Evolutionary conservation across 2,888 invertebrate genomes (phyloP).

Genomic region (Amphipoea lucens): DNA sequence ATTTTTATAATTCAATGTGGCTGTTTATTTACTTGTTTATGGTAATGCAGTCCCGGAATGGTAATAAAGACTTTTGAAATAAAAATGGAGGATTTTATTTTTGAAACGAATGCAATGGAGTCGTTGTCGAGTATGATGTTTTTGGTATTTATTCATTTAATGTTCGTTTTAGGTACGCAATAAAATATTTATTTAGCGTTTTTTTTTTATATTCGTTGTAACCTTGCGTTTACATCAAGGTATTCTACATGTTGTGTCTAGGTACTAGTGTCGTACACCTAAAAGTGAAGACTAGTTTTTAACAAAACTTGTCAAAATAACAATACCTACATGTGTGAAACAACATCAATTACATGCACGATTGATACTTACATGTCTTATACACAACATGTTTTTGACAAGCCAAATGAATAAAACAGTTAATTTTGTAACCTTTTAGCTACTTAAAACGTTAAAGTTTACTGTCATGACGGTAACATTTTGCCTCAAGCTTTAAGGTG

Average conservation of each 20-base stretch:
- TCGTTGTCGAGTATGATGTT: slow-evolving; percentile 14
- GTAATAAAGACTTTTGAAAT: slow-evolving; percentile 54
- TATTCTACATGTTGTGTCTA: not conserved
- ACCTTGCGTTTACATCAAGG: not conserved
- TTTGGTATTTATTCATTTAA: not conserved
- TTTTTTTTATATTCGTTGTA: not conserved
- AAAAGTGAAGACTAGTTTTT: not conserved
- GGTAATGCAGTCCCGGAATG: slow-evolving; percentile 56
- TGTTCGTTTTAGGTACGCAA: not conserved
- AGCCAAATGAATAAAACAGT: too few species aligned
- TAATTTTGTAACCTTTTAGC: too few species aligned
- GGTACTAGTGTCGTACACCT: not conserved
- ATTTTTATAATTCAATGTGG: slow-evolving; percentile 64
- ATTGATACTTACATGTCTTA: too few species aligned
- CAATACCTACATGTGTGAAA: too few species aligned
- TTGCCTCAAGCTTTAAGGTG: too few species aligned
- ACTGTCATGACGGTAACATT: too few species aligned
- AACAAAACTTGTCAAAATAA: not conserved
- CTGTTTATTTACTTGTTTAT: slow-evolving; percentile 59
- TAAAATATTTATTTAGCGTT: not conserved
- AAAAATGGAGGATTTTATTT: slow-evolving; percentile 33
- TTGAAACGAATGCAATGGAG: slow-evolving; percentile 36
- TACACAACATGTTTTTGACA: too few species aligned
- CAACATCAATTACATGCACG: too few species aligned
- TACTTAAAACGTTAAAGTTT: too few species aligned